Percentiles rank a stretch among this genome's conserved stretches.
Conservation (phyloP, 2,888 invertebrate species). For the Stenodera caucasica region DNA sequence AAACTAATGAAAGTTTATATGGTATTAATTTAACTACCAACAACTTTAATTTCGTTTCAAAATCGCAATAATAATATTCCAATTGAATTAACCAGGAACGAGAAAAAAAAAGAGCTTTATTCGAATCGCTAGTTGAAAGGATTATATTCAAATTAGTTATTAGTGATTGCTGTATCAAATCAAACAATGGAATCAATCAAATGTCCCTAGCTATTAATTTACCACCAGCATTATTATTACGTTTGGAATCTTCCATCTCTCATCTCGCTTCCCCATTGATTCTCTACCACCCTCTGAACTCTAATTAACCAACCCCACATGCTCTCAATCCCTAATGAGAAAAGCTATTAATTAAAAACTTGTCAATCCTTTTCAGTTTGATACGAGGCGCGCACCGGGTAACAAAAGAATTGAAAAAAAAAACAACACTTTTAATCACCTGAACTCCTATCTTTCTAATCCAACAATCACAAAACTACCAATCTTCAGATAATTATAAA, state of each 20-base stretch:
- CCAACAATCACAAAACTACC: too few relatives aligned
- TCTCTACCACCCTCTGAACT: neutral
- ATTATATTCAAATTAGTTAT: neutral
- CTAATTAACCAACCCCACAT: constrained; percentile 31
- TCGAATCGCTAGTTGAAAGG: neutral
- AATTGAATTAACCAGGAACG: too few relatives aligned
- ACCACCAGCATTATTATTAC: constrained; percentile 24
- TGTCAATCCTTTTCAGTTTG: constrained; percentile 42
- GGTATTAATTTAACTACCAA: neutral
- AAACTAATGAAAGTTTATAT: neutral
- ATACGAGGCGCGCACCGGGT: neutral
- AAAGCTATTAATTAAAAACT: constrained; percentile 45
- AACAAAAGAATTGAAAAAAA: neutral
- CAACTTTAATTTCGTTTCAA: neutral
- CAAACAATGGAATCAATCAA: constrained; percentile 26
- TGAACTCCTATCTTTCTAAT: neutral
- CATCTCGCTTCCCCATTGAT: constrained; percentile 16
- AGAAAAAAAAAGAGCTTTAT: too few relatives aligned
- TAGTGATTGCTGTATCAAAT: neutral
- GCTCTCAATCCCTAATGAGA: constrained; percentile 35
- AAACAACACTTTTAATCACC: constrained; percentile 40
- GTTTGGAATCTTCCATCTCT: constrained; percentile 7
- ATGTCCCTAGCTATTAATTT: constrained; percentile 27
- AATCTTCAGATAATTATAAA: too few relatives aligned
- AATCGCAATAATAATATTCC: too few relatives aligned